These are phyloP conservation scores for Eulemur coronatus DNA, from an alignment of 2,797 vertebrate species.

Conservation along the genomic window DNA sequence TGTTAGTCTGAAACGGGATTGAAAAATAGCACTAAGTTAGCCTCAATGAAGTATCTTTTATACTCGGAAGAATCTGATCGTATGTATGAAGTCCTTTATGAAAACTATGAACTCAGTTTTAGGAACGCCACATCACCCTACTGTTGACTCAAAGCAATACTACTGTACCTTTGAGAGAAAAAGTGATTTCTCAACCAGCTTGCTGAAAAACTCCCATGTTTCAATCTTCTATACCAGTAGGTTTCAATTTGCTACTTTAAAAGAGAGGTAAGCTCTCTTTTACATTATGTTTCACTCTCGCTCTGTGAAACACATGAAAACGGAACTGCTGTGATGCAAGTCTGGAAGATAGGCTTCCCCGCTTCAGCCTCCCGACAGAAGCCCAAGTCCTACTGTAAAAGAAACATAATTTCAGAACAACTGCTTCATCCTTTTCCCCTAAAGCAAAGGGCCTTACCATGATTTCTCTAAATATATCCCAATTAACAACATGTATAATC, in stretches of 20 bases:
- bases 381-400: neutral
- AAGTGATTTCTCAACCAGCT: neutral
- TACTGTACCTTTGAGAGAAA: neutral
- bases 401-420: neutral
- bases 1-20: neutral
- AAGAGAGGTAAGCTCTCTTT: neutral
- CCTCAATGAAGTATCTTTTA: neutral
- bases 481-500: neutral
- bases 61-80: neutral
- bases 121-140: neutral
- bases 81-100: neutral
- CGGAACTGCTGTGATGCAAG: neutral
- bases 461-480: neutral
- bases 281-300: neutral
- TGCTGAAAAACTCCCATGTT: neutral
- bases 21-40: neutral
- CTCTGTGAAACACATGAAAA: neutral
- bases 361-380: neutral
- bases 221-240: neutral
- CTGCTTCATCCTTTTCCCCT: neutral
- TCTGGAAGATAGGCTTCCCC: neutral
- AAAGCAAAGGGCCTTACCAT: neutral
- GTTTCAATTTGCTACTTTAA: neutral
- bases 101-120: neutral
- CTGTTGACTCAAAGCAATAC: neutral